Base-by-base conservation (phyloP, 2,113 vertebrate species). In the Prunella himalayana region DNA sequence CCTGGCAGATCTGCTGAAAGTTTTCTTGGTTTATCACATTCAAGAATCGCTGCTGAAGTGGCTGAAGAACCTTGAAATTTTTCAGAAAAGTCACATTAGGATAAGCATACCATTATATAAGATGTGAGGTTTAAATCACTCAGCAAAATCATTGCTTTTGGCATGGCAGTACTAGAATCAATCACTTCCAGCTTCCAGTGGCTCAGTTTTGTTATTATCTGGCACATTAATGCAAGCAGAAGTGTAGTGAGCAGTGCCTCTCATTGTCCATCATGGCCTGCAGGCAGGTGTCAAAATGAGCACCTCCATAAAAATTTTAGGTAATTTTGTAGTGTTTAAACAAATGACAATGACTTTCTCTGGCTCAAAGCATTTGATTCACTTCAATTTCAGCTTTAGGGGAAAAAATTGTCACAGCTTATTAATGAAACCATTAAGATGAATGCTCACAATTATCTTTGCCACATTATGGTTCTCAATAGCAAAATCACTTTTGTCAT, bases 1-100 rank as follows among this genome's bases (percentile, higher is more conserved):
- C 98, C 96, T 99, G 99, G 95, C 99, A 99, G 96, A 99, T 98
- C 97, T 99, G 99, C 80, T 99, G 99, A 23, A 99, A 99, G 96
- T 99, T 99, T 92, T 99, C 99, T 97, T 99, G 99, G 97, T 99
- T 99, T 96, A 99, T 99, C 72, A 99, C 99, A 97, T 99, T 99
- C 94, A 99, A 98, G 97, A 99, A 99, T 44, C 99, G 98, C 95
- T 99, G 99, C 96, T 99, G 99, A 56, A 99, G 98, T 7, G 99
- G 99, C 85, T 99, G 99, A 79, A 99, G 98, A 85, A 99, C 99
- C 99, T 99, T 27, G 64, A 71, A 94, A 72, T n/a, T 59, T 88
- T 89, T 71, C 20, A 89, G 82, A 83, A 61, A 92, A 93, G 41
- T 77, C 64, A 72, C 22, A 47, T 87, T 88, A 93, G 71, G 15